A percentile compares a stretch with the other conserved stretches of the same genome.
These are phyloP conservation scores for Physocephala rufipes DNA, from an alignment of 2,888 invertebrate species.

Conservation along the genomic window DNA sequence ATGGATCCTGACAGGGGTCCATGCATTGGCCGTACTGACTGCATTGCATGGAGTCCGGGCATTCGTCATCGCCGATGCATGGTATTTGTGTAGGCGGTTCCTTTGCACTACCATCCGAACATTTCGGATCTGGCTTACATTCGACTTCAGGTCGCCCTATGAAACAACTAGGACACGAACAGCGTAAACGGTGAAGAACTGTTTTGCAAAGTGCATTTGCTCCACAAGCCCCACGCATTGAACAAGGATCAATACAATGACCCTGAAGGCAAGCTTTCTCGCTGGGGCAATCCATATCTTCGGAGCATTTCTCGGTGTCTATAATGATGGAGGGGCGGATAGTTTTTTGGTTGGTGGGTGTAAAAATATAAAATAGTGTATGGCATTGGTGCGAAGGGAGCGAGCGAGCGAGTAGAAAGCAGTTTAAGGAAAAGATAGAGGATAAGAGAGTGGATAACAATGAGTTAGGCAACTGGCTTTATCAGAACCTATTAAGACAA, in stretches of 20 bases:
- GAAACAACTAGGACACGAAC: conserved; percentile 89
- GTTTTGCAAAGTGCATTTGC: conserved; percentile 88
- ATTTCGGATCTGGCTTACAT: conserved; percentile 83
- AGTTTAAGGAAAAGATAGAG: conserved; percentile 34
- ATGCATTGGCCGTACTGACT: conserved; percentile 78
- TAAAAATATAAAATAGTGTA: conserved; percentile 28
- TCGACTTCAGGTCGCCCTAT: conserved; percentile 82
- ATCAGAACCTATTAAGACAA: neutral
- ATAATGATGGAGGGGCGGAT: conserved; percentile 57
- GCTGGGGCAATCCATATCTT: conserved; percentile 89
- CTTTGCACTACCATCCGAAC: conserved; percentile 71
- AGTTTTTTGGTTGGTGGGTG: conserved; percentile 51
- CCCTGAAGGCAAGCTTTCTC: conserved; percentile 91
- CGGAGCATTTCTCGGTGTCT: conserved; percentile 84
- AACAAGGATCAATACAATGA: conserved; percentile 91
- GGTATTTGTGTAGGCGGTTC: conserved; percentile 69
- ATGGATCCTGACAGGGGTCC: conserved; percentile 78
- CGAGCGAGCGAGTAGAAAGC: no score
- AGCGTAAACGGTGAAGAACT: conserved; percentile 84
- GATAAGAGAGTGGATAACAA: conserved; percentile 30
- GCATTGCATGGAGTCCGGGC: conserved; percentile 80
- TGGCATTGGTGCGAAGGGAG: conserved; percentile 27
- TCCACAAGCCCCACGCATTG: conserved; percentile 87
- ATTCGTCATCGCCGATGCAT: conserved; percentile 76
- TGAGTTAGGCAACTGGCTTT: conserved; percentile 19